A percentile compares a stretch with the other conserved stretches of the same genome.
Evolutionary conservation across 2,113 vertebrate genomes (phyloP).

Genomic region (Pteruthius melanotis): DNA sequence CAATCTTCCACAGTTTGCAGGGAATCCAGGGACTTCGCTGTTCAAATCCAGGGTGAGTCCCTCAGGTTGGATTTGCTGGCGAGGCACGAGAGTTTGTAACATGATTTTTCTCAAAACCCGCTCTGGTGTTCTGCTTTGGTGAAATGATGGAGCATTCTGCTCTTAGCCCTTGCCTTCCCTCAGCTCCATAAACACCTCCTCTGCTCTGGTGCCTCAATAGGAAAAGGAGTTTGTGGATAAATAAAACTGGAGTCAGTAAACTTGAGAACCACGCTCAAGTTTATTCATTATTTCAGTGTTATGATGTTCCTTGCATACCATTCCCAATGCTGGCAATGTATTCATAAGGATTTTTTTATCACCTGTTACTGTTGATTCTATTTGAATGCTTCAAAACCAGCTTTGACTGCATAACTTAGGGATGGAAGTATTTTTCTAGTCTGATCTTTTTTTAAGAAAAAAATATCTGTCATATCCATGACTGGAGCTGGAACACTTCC

Average conservation of each 20-base stretch:
- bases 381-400: slow-evolving; percentile 2
- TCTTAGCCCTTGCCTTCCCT: not conserved
- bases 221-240: not conserved
- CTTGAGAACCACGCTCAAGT: not conserved
- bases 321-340: not conserved
- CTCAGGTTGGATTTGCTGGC: not conserved
- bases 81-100: not conserved
- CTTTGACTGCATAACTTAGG: not conserved
- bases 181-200: not conserved
- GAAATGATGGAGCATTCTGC: not conserved
- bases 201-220: accelerated
- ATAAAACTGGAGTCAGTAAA: not conserved
- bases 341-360: not conserved
- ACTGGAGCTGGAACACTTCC: not conserved
- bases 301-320: not conserved
- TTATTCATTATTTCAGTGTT: not conserved
- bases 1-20: not conserved
- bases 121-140: not conserved
- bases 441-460: not conserved
- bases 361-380: slow-evolving; percentile 7
- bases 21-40: not conserved
- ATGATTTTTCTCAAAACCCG: not conserved
- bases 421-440: slow-evolving; percentile 62
- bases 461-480: not conserved
- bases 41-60: not conserved